Percentiles rank a stretch among this genome's conserved stretches.
phyloP scores from a whole-genome alignment of 2,113 vertebrate species.

The Numida meleagris region DNA sequence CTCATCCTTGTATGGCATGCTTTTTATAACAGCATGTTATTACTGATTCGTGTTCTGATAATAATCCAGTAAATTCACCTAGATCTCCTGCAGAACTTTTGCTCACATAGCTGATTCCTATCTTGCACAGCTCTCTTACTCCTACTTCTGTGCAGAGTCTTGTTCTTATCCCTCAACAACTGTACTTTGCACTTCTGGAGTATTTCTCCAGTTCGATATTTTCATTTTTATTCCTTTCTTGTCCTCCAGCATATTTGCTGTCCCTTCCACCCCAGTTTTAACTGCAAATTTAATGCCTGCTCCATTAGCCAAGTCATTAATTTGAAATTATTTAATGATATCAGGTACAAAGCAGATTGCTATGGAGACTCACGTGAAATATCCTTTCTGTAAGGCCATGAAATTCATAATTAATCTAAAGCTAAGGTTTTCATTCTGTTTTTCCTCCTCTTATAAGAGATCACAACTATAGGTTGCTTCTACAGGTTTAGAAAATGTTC shows the following conservation, averaged over 20 bases:
- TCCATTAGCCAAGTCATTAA: slow-evolving; percentile 24
- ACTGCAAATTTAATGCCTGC: not conserved
- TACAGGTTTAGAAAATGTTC: slow-evolving; percentile 6
- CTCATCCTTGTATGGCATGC: not conserved
- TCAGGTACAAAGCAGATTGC: slow-evolving; percentile 1
- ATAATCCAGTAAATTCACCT: not conserved
- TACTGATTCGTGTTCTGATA: not conserved
- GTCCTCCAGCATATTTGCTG: not conserved
- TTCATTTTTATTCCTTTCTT: not conserved
- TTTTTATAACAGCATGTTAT: not conserved
- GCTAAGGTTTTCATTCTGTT: slow-evolving; percentile 25
- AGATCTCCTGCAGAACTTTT: not conserved
- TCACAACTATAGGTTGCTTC: slow-evolving; percentile 9
- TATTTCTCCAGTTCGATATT: not conserved
- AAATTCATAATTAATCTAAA: slow-evolving; percentile 37
- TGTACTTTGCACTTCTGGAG: not conserved
- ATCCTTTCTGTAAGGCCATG: not conserved
- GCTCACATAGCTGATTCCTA: not conserved
- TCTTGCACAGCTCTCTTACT: not conserved
- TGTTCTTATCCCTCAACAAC: not conserved
- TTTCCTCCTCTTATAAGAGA: not conserved
- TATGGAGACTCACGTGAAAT: slow-evolving; percentile 48
- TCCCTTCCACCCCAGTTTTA: not conserved
- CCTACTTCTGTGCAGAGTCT: not conserved
- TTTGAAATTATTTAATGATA: slow-evolving; percentile 26